Percentiles rank a stretch among this genome's conserved stretches.
Conservation (phyloP, 2,113 vertebrate genomes). For the Riparia riparia region DNA sequence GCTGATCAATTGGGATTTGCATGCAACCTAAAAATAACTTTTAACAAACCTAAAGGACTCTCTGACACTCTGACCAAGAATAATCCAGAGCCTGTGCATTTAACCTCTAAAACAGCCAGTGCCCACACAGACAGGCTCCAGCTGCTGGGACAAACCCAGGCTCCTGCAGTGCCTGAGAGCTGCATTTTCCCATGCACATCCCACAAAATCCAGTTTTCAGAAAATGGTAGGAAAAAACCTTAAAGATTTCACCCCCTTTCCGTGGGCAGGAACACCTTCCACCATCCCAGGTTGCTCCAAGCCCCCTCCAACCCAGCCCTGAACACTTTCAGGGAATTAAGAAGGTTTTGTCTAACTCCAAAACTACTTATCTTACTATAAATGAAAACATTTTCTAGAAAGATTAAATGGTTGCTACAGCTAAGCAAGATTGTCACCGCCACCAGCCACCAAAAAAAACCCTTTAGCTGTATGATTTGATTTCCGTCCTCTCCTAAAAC, state of each 20-base stretch:
- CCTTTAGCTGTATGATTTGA: neutral
- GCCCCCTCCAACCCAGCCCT: neutral
- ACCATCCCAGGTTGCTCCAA: neutral
- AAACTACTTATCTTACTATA: neutral
- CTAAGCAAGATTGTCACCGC: neutral
- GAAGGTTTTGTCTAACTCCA: neutral
- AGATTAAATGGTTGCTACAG: neutral
- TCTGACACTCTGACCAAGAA: neutral
- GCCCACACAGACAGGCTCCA: neutral
- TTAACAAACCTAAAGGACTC: neutral
- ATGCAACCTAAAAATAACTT: neutral
- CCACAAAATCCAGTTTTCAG: neutral
- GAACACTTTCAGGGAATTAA: neutral
- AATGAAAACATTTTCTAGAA: neutral
- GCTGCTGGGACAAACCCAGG: neutral
- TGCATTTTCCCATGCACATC: neutral
- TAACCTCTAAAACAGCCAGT: neutral
- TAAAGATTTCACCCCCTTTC: neutral
- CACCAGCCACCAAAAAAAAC: neutral
- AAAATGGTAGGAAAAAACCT: neutral
- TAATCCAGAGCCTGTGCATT: neutral
- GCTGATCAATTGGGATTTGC: neutral
- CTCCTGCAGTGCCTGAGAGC: neutral
- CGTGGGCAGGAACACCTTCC: neutral
- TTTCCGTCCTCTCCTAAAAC: neutral